phyloP scores from a whole-genome alignment of 2,888 invertebrate species.

The Pterostichus niger region DNA sequence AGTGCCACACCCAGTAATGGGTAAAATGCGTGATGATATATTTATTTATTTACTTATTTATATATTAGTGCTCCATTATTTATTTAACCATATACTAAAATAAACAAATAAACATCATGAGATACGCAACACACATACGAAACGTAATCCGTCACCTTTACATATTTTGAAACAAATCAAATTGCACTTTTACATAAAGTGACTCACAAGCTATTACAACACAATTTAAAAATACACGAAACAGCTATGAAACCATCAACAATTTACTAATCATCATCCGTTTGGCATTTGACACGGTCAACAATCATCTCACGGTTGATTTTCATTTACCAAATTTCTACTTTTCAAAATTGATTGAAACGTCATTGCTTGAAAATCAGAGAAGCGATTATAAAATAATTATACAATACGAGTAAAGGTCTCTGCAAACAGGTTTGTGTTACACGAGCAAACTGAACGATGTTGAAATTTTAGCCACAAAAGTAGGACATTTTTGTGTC shows the following conservation, averaged over 20 bases:
- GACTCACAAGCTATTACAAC: neutral
- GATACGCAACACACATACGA: too few relatives aligned
- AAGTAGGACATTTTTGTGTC: conserved; percentile 14
- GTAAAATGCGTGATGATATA: too few relatives aligned
- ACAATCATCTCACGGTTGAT: neutral
- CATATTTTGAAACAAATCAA: too few relatives aligned
- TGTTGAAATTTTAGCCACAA: conserved; percentile 32
- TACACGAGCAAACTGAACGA: neutral
- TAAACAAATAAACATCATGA: too few relatives aligned
- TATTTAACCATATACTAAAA: too few relatives aligned
- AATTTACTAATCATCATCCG: neutral
- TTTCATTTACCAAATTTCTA: conserved; percentile 16
- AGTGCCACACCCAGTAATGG: too few relatives aligned
- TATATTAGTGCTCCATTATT: too few relatives aligned
- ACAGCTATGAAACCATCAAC: neutral
- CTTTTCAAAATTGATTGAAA: conserved; percentile 15
- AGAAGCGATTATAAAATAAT: conserved; percentile 17
- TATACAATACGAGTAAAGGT: conserved; percentile 40
- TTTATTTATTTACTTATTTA: too few relatives aligned
- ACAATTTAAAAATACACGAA: too few relatives aligned
- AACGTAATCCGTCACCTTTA: too few relatives aligned
- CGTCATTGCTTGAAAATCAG: neutral
- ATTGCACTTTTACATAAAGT: neutral
- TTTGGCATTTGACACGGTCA: conserved; percentile 19
- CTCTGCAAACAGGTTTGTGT: conserved; percentile 31